phyloP scores from a whole-genome alignment of 1,140 invertebrate genomes.

The Amyelois transitella region DNA sequence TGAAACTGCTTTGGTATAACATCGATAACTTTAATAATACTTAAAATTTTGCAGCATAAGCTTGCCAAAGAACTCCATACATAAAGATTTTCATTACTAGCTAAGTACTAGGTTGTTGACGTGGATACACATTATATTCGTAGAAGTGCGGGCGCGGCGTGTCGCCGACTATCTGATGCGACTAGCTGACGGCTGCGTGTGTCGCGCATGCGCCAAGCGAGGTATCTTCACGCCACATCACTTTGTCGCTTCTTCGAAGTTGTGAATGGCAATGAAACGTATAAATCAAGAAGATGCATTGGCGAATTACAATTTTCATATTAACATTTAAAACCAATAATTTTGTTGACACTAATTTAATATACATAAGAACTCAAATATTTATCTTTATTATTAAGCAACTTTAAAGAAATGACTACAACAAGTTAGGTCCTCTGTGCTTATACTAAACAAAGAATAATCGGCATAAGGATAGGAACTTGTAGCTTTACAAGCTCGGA shows the following conservation, averaged over 20 bases:
- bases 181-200: constrained; percentile 24
- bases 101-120: too few species aligned
- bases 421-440: background rate
- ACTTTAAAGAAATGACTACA: too few species aligned
- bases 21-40: too few species aligned
- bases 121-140: constrained; percentile 11
- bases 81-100: too few species aligned
- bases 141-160: constrained; percentile 31
- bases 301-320: background rate
- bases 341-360: background rate
- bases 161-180: constrained; percentile 46
- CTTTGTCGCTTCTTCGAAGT: constrained; percentile 2
- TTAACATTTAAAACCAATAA: background rate
- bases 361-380: too few species aligned
- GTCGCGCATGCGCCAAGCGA: constrained; percentile 6
- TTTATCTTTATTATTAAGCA: too few species aligned
- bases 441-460: background rate
- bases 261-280: constrained; percentile 1
- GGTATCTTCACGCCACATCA: constrained; percentile 4
- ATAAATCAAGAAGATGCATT: background rate
- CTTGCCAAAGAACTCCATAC: too few species aligned
- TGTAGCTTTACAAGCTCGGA: background rate
- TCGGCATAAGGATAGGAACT: background rate
- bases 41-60: too few species aligned
- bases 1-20: too few species aligned